Conservation (phyloP, 2,797 vertebrate genomes). For the Echeneis naucrates region DNA sequence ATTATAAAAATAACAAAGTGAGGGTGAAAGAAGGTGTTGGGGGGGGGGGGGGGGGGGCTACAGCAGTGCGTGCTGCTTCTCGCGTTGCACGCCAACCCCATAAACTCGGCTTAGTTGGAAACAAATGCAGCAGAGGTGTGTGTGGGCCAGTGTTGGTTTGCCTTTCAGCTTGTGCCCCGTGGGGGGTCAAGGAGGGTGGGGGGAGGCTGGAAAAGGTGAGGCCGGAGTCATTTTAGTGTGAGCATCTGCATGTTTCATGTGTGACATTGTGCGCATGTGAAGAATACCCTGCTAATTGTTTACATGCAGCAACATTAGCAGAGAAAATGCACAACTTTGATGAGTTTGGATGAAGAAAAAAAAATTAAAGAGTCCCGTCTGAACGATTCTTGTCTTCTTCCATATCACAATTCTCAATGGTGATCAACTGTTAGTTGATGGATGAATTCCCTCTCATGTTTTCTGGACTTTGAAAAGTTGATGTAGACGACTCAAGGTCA, state of each 20-base stretch:
- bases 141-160: slow-evolving; percentile 14
- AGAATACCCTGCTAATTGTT: background rate
- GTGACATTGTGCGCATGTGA: background rate
- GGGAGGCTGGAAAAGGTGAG: slow-evolving; percentile 28
- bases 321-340: background rate
- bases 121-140: slow-evolving; percentile 59
- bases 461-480: background rate
- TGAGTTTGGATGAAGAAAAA: too few species aligned
- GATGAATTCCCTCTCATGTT: background rate
- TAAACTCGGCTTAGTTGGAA: slow-evolving; percentile 60
- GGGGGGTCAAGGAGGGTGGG: slow-evolving; percentile 15
- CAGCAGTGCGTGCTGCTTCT: slow-evolving; percentile 57
- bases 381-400: background rate
- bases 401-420: background rate
- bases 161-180: slow-evolving; percentile 32
- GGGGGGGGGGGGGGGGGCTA: background rate
- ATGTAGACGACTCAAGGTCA: background rate
- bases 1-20: slow-evolving; percentile 78
- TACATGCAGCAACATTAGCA: background rate
- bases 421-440: background rate
- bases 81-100: slow-evolving; percentile 61
- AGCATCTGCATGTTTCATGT: slow-evolving; percentile 8
- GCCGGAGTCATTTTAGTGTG: slow-evolving; percentile 27
- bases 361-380: background rate
- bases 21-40: slow-evolving; percentile 20